Evolutionary conservation across 2,113 vertebrate species (phyloP).

Genomic region (Limanda limanda): DNA sequence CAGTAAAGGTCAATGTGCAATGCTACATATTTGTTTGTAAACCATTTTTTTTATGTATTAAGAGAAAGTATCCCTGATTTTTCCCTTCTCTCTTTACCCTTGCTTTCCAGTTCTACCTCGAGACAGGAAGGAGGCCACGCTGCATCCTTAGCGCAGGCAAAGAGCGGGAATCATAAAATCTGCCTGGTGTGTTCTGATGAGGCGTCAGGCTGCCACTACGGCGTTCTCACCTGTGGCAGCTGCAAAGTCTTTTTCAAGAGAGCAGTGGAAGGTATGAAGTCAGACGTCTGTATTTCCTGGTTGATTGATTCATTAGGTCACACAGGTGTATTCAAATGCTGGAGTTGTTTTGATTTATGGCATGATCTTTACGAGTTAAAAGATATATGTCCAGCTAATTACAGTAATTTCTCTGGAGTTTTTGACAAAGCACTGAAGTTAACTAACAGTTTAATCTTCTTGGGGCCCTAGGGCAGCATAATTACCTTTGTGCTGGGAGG

Average conservation of each 20-base stretch:
- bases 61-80: neutral
- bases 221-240: slow-evolving; percentile 87
- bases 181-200: slow-evolving; percentile 87
- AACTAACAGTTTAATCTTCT: slow-evolving; percentile 37
- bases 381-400: slow-evolving; percentile 19
- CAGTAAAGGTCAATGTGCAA: neutral
- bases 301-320: neutral
- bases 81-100: slow-evolving; percentile 6
- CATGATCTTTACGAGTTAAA: slow-evolving; percentile 14
- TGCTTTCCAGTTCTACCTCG: slow-evolving; percentile 45
- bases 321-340: neutral
- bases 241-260: slow-evolving; percentile 89
- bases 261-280: slow-evolving; percentile 83
- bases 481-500: slow-evolving; percentile 97
- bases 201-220: slow-evolving; percentile 86
- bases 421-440: slow-evolving; percentile 14
- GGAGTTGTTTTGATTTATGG: neutral
- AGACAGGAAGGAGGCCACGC: slow-evolving; percentile 63
- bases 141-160: slow-evolving; percentile 62
- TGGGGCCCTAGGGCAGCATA: slow-evolving; percentile 91
- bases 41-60: neutral
- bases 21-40: neutral
- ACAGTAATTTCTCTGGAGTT: slow-evolving; percentile 5
- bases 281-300: neutral
- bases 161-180: slow-evolving; percentile 78